Evolutionary conservation across 2,113 vertebrate species (phyloP).

Genomic region (Regulus satrapa): DNA sequence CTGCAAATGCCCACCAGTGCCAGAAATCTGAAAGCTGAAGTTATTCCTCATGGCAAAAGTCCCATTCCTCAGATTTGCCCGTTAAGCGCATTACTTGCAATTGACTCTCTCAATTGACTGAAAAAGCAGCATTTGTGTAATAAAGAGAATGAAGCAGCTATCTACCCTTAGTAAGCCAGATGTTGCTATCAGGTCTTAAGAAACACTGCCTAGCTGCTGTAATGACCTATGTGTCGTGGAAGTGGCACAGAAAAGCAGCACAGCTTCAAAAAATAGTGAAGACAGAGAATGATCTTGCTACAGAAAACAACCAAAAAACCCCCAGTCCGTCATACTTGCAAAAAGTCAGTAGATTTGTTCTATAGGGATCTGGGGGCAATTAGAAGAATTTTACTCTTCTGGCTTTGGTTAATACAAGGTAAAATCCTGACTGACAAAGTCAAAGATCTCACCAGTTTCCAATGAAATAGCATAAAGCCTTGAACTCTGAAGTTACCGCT

Average conservation of each 20-base stretch:
- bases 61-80: conserved; percentile 23
- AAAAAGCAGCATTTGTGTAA: not conserved
- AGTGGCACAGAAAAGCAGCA: not conserved
- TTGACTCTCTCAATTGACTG: not conserved
- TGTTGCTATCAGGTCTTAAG: not conserved
- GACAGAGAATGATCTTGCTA: not conserved
- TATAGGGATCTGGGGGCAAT: not conserved
- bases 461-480: not conserved
- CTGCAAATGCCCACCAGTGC: conserved; percentile 22
- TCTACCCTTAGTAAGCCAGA: not conserved
- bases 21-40: conserved; percentile 42
- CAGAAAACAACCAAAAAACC: not conserved
- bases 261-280: not conserved
- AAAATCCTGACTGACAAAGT: not conserved
- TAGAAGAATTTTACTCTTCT: not conserved
- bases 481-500: not conserved
- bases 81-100: conserved; percentile 23
- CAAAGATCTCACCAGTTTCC: not conserved
- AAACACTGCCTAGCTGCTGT: not conserved
- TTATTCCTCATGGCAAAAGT: conserved; percentile 45
- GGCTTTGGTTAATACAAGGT: not conserved
- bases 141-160: not conserved
- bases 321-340: not conserved
- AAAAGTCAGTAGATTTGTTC: not conserved
- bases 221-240: not conserved